These are phyloP conservation scores for Synodontis membranacea DNA, from an alignment of 2,113 vertebrate species.

Conservation along the genomic window DNA sequence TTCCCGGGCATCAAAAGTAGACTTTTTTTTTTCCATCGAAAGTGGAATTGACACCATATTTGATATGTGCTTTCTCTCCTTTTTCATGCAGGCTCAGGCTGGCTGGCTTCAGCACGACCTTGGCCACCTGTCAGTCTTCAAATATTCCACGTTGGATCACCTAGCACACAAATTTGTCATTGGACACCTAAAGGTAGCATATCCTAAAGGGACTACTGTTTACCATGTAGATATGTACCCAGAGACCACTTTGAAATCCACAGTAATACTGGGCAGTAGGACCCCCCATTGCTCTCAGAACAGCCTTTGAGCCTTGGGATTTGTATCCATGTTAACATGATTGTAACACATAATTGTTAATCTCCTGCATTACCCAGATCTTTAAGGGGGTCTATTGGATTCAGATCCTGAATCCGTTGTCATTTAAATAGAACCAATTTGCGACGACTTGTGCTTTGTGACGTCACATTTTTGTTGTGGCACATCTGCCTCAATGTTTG, in stretches of 20 bases:
- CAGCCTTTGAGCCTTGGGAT: background rate
- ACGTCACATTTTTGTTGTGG: background rate
- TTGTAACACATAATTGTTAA: background rate
- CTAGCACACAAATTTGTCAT: constrained; percentile 88
- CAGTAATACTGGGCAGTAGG: background rate
- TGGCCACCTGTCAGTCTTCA: constrained; percentile 93
- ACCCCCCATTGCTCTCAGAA: background rate
- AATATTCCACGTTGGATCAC: constrained; percentile 87
- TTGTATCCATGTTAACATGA: background rate
- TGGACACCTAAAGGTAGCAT: constrained; percentile 88
- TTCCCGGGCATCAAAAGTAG: background rate
- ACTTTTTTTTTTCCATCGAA: background rate
- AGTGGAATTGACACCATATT: background rate
- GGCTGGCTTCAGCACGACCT: constrained; percentile 97
- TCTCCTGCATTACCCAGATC: background rate
- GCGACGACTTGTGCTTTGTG: background rate
- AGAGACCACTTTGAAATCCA: background rate
- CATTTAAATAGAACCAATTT: background rate
- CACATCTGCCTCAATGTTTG: background rate
- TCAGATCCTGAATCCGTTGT: background rate
- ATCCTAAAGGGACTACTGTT: background rate
- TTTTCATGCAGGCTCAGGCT: constrained; percentile 78
- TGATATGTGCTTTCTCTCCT: background rate
- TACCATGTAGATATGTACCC: background rate
- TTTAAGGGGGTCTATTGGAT: background rate